Evolutionary conservation across 2,797 vertebrate genomes (phyloP).

Genomic region (Peromyscus melanophrys): DNA sequence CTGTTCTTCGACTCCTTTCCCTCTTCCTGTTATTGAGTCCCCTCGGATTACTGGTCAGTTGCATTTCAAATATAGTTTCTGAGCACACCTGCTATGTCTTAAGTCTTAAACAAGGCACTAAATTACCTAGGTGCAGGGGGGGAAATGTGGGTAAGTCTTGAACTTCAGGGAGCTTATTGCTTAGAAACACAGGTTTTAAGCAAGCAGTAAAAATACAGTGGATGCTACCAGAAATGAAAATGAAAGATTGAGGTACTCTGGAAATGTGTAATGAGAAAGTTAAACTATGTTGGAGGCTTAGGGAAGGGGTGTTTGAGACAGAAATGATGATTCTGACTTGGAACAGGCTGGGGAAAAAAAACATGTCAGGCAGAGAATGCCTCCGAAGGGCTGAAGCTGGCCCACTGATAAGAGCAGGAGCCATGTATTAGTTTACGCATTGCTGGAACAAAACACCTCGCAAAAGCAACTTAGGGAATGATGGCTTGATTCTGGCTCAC

Average conservation of each 20-base stretch:
- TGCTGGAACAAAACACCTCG: background rate
- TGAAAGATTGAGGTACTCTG: background rate
- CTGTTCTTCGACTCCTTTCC: background rate
- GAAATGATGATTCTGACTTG: background rate
- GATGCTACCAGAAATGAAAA: background rate
- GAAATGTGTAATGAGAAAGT: background rate
- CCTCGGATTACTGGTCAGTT: background rate
- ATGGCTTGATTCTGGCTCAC: background rate
- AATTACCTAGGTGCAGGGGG: background rate
- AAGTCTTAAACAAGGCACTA: background rate
- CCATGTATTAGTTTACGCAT: too few species aligned
- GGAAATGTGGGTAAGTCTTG: background rate
- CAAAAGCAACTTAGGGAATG: background rate
- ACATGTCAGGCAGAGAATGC: background rate
- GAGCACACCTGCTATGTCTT: background rate
- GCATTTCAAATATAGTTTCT: slow-evolving; percentile 5
- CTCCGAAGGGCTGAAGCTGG: background rate
- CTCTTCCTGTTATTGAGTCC: background rate
- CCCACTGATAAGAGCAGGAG: background rate
- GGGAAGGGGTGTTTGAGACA: background rate
- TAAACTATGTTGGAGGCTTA: background rate
- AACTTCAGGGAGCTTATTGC: background rate
- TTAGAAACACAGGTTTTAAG: slow-evolving; percentile 46
- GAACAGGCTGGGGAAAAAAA: background rate
- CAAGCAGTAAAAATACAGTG: background rate